A percentile compares a stretch with the other conserved stretches of the same genome.
Conservation (phyloP, 2,113 vertebrate species). For the Laterallus jamaicensis region DNA sequence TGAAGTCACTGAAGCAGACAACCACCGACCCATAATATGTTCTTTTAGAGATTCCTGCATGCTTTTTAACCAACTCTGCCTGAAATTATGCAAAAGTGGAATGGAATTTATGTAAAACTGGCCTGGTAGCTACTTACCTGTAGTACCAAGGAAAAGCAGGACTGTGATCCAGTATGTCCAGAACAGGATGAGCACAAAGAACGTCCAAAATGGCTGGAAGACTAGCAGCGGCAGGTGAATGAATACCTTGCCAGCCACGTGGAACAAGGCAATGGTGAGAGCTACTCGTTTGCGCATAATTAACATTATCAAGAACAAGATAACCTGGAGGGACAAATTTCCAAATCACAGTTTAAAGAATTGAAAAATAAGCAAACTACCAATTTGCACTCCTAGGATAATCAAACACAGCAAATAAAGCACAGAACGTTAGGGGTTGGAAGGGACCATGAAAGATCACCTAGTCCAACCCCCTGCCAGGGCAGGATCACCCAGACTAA, state of each 20-base stretch:
- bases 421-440: no score
- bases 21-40: not conserved
- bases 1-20: not conserved
- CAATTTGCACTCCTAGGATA: not conserved
- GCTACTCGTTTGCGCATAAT: constrained; percentile 96
- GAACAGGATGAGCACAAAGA: constrained; percentile 90
- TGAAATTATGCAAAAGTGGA: not conserved
- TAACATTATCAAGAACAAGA: constrained; percentile 92
- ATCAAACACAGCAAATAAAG: not conserved
- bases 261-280: constrained; percentile 95
- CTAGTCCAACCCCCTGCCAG: no score
- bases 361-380: not conserved
- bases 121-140: constrained; percentile 76
- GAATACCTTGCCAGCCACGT: constrained; percentile 97
- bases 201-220: constrained; percentile 96
- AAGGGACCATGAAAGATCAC: no score
- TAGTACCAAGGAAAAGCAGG: constrained; percentile 92
- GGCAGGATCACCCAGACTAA: no score
- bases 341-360: not conserved
- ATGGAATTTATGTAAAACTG: not conserved
- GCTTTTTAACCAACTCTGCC: not conserved
- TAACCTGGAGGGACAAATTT: constrained; percentile 75
- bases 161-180: constrained; percentile 95
- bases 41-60: not conserved
- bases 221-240: constrained; percentile 91